phyloP scores from a whole-genome alignment of 2,888 invertebrate genomes.

The Parasteatoda lunata region DNA sequence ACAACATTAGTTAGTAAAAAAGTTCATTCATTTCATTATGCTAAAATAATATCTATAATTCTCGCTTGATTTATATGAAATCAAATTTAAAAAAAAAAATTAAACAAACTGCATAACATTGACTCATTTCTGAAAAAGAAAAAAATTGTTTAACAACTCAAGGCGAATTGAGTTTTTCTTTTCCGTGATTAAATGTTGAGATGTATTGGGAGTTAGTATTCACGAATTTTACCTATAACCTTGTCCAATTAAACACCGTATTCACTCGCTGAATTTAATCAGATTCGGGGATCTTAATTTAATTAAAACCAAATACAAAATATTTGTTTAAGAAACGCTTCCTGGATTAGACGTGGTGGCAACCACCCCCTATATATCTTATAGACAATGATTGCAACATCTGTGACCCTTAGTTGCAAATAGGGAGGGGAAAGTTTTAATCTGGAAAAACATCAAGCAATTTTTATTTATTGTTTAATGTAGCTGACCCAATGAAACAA shows the following conservation, averaged over 20 bases:
- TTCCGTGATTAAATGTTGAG: neutral
- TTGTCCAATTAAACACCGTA: constrained; percentile 59
- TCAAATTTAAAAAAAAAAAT: too few relatives aligned
- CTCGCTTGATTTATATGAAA: too few relatives aligned
- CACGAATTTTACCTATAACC: constrained; percentile 58
- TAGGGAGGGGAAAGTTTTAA: neutral
- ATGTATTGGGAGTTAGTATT: constrained; percentile 19
- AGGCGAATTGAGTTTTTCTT: neutral
- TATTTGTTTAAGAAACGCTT: constrained; percentile 20
- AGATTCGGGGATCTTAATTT: constrained; percentile 60
- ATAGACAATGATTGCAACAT: constrained; percentile 33
- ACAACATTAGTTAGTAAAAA: too few relatives aligned
- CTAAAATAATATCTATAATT: too few relatives aligned
- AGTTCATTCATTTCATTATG: too few relatives aligned
- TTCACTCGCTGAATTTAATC: constrained; percentile 50
- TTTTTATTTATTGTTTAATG: neutral
- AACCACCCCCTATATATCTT: constrained; percentile 52
- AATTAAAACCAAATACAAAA: constrained; percentile 51
- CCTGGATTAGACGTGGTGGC: constrained; percentile 62
- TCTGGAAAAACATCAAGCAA: neutral
- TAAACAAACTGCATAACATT: too few relatives aligned
- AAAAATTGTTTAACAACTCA: neutral
- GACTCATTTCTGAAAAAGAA: neutral
- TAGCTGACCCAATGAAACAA: too few relatives aligned
- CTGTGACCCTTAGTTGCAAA: constrained; percentile 24